These are phyloP conservation scores for Nycteola revayana DNA, from an alignment of 2,888 invertebrate species.

Conservation along the genomic window DNA sequence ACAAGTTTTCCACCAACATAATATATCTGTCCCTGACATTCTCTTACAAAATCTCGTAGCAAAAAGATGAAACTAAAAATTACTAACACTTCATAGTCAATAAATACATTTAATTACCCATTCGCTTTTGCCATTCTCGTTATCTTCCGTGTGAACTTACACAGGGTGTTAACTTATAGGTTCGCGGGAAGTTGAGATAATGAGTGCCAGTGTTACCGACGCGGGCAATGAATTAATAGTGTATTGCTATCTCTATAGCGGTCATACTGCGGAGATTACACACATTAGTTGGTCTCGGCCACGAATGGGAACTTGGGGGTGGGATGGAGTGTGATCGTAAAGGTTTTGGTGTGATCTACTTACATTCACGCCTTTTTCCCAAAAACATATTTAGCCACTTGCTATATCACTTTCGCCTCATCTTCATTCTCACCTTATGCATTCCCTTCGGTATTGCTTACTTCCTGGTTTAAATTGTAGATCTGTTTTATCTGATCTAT, in stretches of 20 bases:
- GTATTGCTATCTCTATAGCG: conserved; percentile 70
- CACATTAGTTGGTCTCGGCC: conserved; percentile 60
- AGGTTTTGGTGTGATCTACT: conserved; percentile 13
- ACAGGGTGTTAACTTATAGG: conserved; percentile 29
- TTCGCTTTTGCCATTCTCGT: not conserved
- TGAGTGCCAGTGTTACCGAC: conserved; percentile 38
- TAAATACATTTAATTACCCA: not conserved
- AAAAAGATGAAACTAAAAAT: no score
- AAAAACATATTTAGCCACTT: no score
- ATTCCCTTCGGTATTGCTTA: no score
- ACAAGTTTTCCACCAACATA: no score
- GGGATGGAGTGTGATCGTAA: conserved; percentile 6
- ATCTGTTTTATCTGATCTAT: no score
- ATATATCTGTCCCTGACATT: no score
- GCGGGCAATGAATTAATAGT: conserved; percentile 73
- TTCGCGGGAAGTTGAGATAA: conserved; percentile 42
- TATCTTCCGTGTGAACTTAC: conserved; percentile 22
- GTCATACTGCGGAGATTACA: conserved; percentile 54
- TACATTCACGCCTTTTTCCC: no score
- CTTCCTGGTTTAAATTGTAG: no score
- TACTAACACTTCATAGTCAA: no score
- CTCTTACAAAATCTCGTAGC: no score
- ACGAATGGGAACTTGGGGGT: conserved; percentile 45
- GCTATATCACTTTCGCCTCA: no score
- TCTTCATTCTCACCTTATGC: no score